Base-by-base conservation (phyloP, 1,140 invertebrate genomes). In the Thrips palmi region DNA sequence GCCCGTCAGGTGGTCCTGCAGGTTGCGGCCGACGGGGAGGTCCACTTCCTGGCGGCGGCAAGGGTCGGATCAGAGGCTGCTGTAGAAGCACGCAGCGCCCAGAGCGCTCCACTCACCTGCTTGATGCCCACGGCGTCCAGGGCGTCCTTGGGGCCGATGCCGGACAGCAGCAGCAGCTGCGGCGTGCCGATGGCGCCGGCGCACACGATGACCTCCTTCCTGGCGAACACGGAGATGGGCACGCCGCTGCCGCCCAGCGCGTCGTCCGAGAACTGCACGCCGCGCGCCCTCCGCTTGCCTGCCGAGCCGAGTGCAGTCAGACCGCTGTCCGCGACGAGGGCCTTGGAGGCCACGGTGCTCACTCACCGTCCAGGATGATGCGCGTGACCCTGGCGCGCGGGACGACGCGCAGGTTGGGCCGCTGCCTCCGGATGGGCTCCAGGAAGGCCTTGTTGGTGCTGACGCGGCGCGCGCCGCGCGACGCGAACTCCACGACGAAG, bases 381-480 rank as follows among this genome's bases (percentile, higher is more conserved):
- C 70, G 68, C 0, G 66, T 77, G 0, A 74, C 79, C 34, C 75
- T 66, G 0, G 81, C 67, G 39, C 75, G 63, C 0, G 71, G 78
- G 15, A 72, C 52, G 1, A 86, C 62, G 25, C 63, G 62, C 14
- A 91, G 57, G 55, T 91, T 92, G 2, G 52, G 52, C 22, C 84
- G 56, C 40, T 70, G 67, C 12, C 67, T 49, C 22, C 76, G 56
- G 30, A 77, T 71, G 1, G 81, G 77, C 43, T 67, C 56, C 11
- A 87, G 68, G 52, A 76, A 86, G 1, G 76, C 79, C 14, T 54
- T 58, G 39, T 83, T 75, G 1, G 75, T 68, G 42, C 78, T 85
- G 44, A 69, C 7, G 20, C 11, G 63, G 28, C 83, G 64, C 30
- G 57, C 56, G 0, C 82, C 81, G 45, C 68, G 46, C 32, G 63